Evolutionary conservation across 2,888 invertebrate genomes (phyloP).

Genomic region (Thecocarcelia acutangulata): DNA sequence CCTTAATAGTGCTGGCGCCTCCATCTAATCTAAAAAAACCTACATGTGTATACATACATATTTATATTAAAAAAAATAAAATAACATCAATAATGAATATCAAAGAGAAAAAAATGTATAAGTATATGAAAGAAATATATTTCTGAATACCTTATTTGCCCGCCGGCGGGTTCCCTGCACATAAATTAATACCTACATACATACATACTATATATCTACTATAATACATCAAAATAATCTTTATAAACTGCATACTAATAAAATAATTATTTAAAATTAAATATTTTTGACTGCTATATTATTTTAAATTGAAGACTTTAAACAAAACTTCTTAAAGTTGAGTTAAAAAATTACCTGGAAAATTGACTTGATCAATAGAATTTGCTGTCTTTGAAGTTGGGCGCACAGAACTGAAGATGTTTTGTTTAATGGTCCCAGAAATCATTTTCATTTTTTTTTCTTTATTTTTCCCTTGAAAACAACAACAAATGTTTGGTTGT

Average conservation of each 20-base stretch:
- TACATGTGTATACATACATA: slow-evolving; percentile 7
- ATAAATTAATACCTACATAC: slow-evolving; percentile 32
- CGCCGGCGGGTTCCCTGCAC: slow-evolving; percentile 68
- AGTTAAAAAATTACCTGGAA: no score
- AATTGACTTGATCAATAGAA: no score
- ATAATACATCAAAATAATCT: slow-evolving; percentile 2
- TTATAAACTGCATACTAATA: slow-evolving; percentile 7
- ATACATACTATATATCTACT: background rate
- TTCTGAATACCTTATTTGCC: slow-evolving; percentile 64
- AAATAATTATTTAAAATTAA: background rate
- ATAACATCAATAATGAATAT: slow-evolving; percentile 35
- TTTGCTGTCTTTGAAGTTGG: no score
- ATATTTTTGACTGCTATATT: background rate
- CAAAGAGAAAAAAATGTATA: slow-evolving; percentile 10
- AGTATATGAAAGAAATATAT: slow-evolving; percentile 42
- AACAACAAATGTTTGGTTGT: no score
- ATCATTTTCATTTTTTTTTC: no score
- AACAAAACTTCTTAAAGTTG: no score
- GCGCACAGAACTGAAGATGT: no score
- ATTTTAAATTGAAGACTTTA: no score
- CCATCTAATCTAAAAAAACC: slow-evolving; percentile 14
- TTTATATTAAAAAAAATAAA: slow-evolving; percentile 31
- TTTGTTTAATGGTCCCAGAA: no score
- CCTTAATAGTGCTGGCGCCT: slow-evolving; percentile 66
- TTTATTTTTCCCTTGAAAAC: no score